Base-by-base conservation (phyloP, 2,888 invertebrate genomes). In the Atherix ibis region DNA sequence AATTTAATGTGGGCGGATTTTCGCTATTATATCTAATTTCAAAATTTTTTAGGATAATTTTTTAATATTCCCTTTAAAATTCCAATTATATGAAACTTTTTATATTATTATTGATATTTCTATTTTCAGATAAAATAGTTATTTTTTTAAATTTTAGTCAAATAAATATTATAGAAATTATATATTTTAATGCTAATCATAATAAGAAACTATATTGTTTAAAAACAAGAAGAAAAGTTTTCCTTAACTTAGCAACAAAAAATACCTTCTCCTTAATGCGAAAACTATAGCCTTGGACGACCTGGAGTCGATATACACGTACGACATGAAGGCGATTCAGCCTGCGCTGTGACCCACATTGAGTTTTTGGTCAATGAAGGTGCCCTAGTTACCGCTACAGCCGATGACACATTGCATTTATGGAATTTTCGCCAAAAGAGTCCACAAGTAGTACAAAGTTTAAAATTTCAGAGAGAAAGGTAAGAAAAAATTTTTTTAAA, bases 341-440 rank as follows among this genome's bases (percentile, higher is more conserved):
- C 56, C 34, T 60, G 58, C 47, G 58, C 62, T 31, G 88, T 98
- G 41, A 70, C 87, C 46, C 91, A 92, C 64, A 73, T 91, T 48
- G 76, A 83, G 58, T 99, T 98, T 67, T 72, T 97, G 48, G 70
- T 94, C 54, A 99, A 99, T 68, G 97, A 98, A 68, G 98, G 97
- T 36, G 88, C 88, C 37, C 70, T 98, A 46, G 79, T 98, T 48
- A 88, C 94, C 32, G 85, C 88, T 48, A 94, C 95, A 43, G 82
- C 89, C 9, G 97, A 98, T 65, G 94, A 97, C 65, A 82, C 81
- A 51, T 66, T 98, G 39, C 95, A 98, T 65, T 73, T 97, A 49
- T 98, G 98, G 98, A 94, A 85, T 68, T 87, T 92, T 67, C 70
- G 89, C 50, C 83, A 92, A 74, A 89, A 88, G 66, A 76, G 72